Evolutionary conservation across 2,113 vertebrate species (phyloP).

Genomic region (Dasyurus viverrinus): DNA sequence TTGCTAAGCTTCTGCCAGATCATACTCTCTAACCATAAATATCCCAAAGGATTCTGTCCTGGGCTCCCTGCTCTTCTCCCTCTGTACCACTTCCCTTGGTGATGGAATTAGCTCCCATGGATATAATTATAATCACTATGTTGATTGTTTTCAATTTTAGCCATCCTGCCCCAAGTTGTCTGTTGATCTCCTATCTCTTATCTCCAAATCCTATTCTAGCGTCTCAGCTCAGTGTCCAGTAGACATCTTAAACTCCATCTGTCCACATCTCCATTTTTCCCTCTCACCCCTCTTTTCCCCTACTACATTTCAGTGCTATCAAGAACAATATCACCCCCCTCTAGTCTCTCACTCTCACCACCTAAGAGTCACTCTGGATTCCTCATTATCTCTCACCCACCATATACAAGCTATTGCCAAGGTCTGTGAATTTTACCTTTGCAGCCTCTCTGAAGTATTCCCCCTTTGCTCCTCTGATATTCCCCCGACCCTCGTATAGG

Average conservation of each 20-base stretch:
- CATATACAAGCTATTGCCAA: background rate
- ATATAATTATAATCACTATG: background rate
- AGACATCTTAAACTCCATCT: background rate
- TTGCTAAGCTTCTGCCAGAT: background rate
- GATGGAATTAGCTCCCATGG: background rate
- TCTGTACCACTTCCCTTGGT: background rate
- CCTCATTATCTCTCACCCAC: background rate
- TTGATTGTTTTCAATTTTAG: background rate
- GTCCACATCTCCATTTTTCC: background rate
- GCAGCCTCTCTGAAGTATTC: background rate
- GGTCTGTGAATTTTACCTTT: background rate
- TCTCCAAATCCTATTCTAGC: background rate
- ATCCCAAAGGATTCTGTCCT: background rate
- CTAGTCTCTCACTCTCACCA: no score
- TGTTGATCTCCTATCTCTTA: background rate
- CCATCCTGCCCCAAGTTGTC: background rate
- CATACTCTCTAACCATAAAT: background rate
- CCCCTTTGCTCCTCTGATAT: background rate
- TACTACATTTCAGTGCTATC: background rate
- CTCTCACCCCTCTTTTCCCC: background rate
- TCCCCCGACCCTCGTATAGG: background rate
- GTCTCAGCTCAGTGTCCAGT: background rate
- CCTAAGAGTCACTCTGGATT: background rate
- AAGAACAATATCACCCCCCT: background rate
- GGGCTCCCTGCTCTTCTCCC: background rate